Evolutionary conservation across 2,888 invertebrate genomes (phyloP).

Genomic region (Acanthosepion lycidas): DNA sequence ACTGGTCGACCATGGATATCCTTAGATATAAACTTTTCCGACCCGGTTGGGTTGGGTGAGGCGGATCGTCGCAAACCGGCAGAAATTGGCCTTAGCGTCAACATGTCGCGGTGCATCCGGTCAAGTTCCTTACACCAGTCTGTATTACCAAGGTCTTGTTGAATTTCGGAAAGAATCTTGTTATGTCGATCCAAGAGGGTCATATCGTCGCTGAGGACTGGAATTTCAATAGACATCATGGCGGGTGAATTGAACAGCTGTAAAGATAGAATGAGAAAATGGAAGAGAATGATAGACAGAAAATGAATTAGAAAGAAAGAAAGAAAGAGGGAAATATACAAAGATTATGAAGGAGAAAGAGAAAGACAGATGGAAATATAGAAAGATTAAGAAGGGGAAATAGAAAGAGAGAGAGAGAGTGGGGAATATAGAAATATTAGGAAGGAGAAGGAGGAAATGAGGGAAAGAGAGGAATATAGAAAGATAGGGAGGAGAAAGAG

Average conservation of each 20-base stretch:
- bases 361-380: background rate
- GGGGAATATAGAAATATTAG: too few species aligned
- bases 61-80: background rate
- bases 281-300: background rate
- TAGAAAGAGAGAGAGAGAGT: background rate
- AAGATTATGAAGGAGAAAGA: too few species aligned
- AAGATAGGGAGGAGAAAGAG: too few species aligned
- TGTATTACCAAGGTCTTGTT: slow-evolving; percentile 3
- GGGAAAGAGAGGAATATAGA: too few species aligned
- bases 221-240: background rate
- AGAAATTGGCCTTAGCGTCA: background rate
- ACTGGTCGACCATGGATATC: slow-evolving; percentile 40
- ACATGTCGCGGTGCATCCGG: slow-evolving; percentile 40
- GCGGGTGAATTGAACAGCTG: background rate
- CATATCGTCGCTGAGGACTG: background rate
- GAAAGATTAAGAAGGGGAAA: background rate
- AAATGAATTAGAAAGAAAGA: too few species aligned
- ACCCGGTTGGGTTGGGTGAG: background rate
- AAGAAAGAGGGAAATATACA: too few species aligned
- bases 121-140: slow-evolving; percentile 24
- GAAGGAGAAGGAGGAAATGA: too few species aligned
- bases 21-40: background rate
- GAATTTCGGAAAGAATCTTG: slow-evolving; percentile 36
- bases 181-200: slow-evolving; percentile 23
- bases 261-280: background rate